Evolutionary conservation across 2,797 vertebrate genomes (phyloP), one percentile per base, ranked within the genome.

Genomic region (Phoxinus dragarum): DNA sequence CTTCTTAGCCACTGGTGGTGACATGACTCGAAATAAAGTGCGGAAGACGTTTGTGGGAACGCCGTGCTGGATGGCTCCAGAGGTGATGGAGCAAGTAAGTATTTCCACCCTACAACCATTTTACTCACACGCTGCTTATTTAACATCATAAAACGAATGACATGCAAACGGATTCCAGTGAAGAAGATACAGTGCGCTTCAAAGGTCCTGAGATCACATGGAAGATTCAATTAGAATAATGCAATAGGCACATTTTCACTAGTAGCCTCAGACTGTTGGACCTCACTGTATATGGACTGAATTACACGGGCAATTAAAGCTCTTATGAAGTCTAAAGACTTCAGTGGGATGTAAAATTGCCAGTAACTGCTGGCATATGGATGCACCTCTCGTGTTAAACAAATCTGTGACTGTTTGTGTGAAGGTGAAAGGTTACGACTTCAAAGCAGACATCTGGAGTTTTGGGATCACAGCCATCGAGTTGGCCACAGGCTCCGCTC

Each of bases 381-480:
- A 17, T 69, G 72, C 44, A 36, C 74, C 44, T 81, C n/a, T 19
- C 5, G 36, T 73, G 36, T 82, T 47, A 56, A 68, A n/a, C 64
- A 34, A 77, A 81, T 42, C 31, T 54, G 56, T 49, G 34, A 40
- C 21, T 49, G 49, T 47, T 64, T 89, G 34, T 81, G 21, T 90
- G 11, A 90, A 99, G 98, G 98, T 99, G 80, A 96, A 96, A 93
- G 98, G 98, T 86, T 99, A 99, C 14, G 98, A 99, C 92, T 99
- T 99, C 93, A 99, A 99, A 94, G 98, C 97, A 49, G 98, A 99
- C 89, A 99, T 99, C 89, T 99, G 98, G 98, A 99, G 98, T 93
- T 99, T 99, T 90, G 98, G 98, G 47, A 99, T 99, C 92, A 99
- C 98, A 0, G 98, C 97, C 52, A 99, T 99, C 0, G 98, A 99